Evolutionary conservation across 1,140 invertebrate species (phyloP).

Genomic region (Pectinophora gossypiella): DNA sequence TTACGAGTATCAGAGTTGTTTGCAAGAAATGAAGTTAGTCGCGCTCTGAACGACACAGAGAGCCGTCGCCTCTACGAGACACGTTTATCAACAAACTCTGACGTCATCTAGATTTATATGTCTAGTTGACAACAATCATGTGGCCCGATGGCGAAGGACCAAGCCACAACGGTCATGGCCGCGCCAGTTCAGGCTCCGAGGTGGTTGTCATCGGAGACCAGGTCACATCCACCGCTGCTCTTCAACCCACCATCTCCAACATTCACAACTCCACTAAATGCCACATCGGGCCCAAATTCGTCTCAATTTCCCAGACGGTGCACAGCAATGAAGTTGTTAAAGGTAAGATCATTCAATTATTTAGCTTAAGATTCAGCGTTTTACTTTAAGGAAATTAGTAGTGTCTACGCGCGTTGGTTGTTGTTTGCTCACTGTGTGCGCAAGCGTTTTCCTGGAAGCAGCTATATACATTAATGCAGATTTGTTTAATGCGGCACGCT

Average conservation of each 20-base stretch:
- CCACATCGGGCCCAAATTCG: constrained; percentile 55
- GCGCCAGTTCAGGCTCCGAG: constrained; percentile 27
- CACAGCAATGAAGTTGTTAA: constrained; percentile 53
- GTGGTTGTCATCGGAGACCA: constrained; percentile 38
- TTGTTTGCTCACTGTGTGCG: too few species aligned
- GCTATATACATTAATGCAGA: too few species aligned
- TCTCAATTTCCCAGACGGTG: constrained; percentile 54
- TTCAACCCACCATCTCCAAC: constrained; percentile 29
- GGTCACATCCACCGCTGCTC: constrained; percentile 11
- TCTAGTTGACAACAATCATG: constrained; percentile 1
- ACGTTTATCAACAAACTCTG: neutral
- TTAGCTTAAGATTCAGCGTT: too few species aligned
- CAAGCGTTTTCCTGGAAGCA: too few species aligned
- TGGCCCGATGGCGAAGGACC: constrained; percentile 1
- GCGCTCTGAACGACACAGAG: constrained; percentile 20
- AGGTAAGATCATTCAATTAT: too few species aligned
- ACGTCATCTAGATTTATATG: neutral
- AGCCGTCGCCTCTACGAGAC: constrained; percentile 17
- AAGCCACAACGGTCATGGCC: neutral
- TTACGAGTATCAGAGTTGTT: too few species aligned
- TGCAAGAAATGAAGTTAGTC: constrained; percentile 27
- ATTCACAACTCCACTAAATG: constrained; percentile 45
- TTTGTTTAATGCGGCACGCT: too few species aligned
- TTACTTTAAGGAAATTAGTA: too few species aligned
- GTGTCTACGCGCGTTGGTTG: too few species aligned